A percentile compares a stretch with the other conserved stretches of the same genome.
These are phyloP conservation scores for Tragelaphus buxtoni DNA, from an alignment of 2,113 vertebrate species.

Conservation along the genomic window DNA sequence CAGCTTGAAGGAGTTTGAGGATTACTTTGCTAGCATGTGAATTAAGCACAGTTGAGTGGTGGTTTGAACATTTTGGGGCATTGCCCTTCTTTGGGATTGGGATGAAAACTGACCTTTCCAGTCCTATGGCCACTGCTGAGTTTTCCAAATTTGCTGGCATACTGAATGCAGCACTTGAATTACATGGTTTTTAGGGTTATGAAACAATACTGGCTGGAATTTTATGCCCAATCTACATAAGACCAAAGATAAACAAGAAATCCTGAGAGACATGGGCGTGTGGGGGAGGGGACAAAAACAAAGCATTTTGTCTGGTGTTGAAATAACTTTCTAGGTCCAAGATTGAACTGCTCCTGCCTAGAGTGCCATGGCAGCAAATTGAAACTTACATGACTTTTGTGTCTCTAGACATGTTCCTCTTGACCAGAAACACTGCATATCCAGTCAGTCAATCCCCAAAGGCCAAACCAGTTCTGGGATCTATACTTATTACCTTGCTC, in stretches of 20 bases:
- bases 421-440: not conserved
- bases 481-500: not conserved
- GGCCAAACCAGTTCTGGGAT: fast-evolving
- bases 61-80: not conserved
- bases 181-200: not conserved
- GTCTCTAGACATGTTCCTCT: not conserved
- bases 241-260: not conserved
- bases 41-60: not conserved
- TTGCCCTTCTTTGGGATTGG: not conserved
- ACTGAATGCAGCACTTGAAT: not conserved
- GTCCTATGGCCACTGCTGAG: not conserved
- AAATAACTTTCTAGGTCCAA: not conserved
- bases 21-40: not conserved
- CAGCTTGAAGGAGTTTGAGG: not conserved
- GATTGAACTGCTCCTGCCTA: not conserved
- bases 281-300: not conserved
- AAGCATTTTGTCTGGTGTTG: not conserved
- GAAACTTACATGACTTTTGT: not conserved
- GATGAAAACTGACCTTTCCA: not conserved
- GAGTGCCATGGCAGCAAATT: not conserved
- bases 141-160: not conserved
- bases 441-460: too few species aligned
- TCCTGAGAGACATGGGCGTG: not conserved
- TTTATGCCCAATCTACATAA: not conserved
- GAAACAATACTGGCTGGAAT: not conserved